These are phyloP conservation scores for Piscicola geometra DNA, from an alignment of 2,888 invertebrate genomes.

Conservation along the genomic window DNA sequence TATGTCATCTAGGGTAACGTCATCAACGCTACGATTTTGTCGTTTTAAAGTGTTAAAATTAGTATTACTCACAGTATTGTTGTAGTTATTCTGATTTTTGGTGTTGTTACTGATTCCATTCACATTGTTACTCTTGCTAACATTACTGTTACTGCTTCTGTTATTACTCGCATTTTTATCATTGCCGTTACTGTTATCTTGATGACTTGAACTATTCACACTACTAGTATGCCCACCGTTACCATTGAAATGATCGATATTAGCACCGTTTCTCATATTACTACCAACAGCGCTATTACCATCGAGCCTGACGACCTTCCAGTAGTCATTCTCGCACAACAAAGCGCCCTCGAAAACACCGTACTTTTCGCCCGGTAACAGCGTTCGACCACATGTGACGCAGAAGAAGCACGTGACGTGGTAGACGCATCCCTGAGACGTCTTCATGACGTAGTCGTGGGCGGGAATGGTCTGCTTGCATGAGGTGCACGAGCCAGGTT, in stretches of 20 bases:
- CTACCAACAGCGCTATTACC: too few relatives aligned
- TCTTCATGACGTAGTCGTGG: conserved; percentile 86
- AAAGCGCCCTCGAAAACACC: conserved; percentile 83
- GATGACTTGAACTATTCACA: neutral
- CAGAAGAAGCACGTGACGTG: conserved; percentile 93
- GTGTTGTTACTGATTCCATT: neutral
- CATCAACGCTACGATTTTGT: neutral
- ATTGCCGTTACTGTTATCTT: neutral
- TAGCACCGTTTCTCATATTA: too few relatives aligned
- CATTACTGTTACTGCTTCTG: neutral
- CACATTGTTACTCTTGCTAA: conserved; percentile 11
- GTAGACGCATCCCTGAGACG: conserved; percentile 67
- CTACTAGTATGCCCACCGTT: neutral
- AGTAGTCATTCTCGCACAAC: conserved; percentile 89
- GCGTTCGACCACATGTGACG: conserved; percentile 82
- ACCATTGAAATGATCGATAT: neutral
- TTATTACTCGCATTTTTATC: neutral
- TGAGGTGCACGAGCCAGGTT: conserved; percentile 80
- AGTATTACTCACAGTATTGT: too few relatives aligned
- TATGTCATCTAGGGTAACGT: neutral
- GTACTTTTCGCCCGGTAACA: conserved; percentile 86
- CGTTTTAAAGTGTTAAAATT: neutral
- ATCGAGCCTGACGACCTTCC: too few relatives aligned
- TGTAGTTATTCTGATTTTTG: too few relatives aligned
- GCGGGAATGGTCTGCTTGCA: conserved; percentile 88